phyloP scores from a whole-genome alignment of 2,797 vertebrate genomes.

The Scolopax rusticola region DNA sequence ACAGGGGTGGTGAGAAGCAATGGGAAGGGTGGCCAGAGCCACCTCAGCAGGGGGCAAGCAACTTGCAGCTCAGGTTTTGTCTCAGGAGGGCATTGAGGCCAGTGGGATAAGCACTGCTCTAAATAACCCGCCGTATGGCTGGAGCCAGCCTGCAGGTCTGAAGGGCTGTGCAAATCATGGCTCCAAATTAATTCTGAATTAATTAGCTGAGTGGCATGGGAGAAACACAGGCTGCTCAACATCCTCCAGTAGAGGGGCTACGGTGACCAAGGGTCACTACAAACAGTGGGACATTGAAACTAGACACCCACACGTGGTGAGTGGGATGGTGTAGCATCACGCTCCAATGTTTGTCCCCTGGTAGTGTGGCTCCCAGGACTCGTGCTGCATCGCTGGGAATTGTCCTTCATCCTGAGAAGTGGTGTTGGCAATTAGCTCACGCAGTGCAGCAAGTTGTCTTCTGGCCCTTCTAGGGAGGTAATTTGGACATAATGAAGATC shows the following conservation, averaged over 20 bases:
- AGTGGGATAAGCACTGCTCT: not conserved
- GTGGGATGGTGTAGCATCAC: not conserved
- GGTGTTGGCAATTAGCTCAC: slow-evolving; percentile 51
- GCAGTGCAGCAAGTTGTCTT: slow-evolving; percentile 47
- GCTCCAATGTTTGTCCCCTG: fast-evolving
- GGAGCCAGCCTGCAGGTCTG: not conserved
- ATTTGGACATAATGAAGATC: slow-evolving; percentile 80
- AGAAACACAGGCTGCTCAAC: fast-evolving
- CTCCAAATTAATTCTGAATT: not conserved
- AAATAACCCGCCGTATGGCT: not conserved
- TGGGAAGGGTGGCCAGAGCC: not conserved
- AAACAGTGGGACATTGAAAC: not conserved
- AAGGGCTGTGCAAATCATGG: not conserved
- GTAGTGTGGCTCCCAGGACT: not conserved
- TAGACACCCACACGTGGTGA: not conserved
- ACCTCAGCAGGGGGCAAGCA: not conserved
- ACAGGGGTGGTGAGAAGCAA: not conserved
- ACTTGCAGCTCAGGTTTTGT: not conserved
- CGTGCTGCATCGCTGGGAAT: fast-evolving
- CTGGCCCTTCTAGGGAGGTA: slow-evolving; percentile 71
- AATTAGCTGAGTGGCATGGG: not conserved
- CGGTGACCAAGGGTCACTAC: not conserved
- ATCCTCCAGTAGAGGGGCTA: not conserved
- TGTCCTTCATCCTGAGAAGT: not conserved
- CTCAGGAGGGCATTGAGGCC: not conserved